These are phyloP conservation scores for Nemapogon koenigi DNA, from an alignment of 2,888 invertebrate species.

Conservation along the genomic window DNA sequence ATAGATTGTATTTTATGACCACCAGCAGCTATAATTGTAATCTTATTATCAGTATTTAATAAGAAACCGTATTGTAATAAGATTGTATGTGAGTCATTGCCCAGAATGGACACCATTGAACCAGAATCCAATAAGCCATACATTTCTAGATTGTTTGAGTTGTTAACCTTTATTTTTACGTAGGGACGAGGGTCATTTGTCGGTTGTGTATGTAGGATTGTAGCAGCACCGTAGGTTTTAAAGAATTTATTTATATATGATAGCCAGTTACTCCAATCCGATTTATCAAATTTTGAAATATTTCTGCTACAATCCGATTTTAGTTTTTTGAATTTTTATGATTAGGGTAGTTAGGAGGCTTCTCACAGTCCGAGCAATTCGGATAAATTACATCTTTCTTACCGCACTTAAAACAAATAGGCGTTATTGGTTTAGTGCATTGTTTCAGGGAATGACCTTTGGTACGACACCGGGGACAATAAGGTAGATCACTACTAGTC, in stretches of 20 bases:
- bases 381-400: neutral
- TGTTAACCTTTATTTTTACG: slow-evolving; percentile 11
- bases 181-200: slow-evolving; percentile 16
- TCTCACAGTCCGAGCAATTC: neutral
- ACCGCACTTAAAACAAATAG: neutral
- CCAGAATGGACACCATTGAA: slow-evolving; percentile 17
- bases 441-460: neutral
- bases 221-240: slow-evolving; percentile 10
- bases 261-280: slow-evolving; percentile 15
- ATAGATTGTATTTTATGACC: slow-evolving; percentile 13
- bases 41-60: neutral
- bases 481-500: neutral
- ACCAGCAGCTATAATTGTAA: slow-evolving; percentile 13
- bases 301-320: neutral
- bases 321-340: neutral
- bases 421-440: neutral
- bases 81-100: slow-evolving; percentile 13
- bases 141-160: neutral
- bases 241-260: slow-evolving; percentile 12
- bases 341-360: neutral
- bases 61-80: slow-evolving; percentile 2
- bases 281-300: slow-evolving; percentile 5
- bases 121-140: slow-evolving; percentile 19
- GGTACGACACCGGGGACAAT: neutral
- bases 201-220: slow-evolving; percentile 14